Base-by-base conservation (phyloP, 2,113 vertebrate species). In the Eira barbara region DNA sequence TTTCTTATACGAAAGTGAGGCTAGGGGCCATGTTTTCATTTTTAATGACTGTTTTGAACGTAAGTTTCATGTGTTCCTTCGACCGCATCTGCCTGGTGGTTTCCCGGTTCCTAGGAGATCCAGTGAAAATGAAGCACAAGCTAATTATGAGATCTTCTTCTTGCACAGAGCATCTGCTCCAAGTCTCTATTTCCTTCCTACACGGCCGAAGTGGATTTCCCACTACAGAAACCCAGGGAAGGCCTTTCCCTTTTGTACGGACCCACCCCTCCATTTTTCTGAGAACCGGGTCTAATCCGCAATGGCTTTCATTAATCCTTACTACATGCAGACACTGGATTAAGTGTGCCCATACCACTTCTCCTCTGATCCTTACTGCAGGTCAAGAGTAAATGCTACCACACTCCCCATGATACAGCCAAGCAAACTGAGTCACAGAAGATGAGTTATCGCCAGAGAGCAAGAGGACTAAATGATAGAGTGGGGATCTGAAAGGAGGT, bases 271-370 rank as follows among this genome's bases (percentile, higher is more conserved):
- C 52, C 7, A 9, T 36, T 82, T 34, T 73, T 67, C 74, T 6
- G 80, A 95, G 47, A 45, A 1, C 25, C 69, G 23, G 2, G 2
- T n/a, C 52, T 8, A 7, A 34, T 15, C 15, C 2, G 8, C 11
- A 20, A 2, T 0, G 0, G 13, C 25, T 52, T 49, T 67, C 42
- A 17, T 2, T 21, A 36, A 29, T 36, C 27, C 59, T 78, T 47
- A 18, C 3, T n/a, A 1, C 0, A 0, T 1, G 3, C 12, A 18
- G 49, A 2, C 4, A 1, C 4, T 1, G 15, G 36, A 55, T 31
- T 39, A n/a, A 23, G 13, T 2, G 12, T 8, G 1, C 8, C 34
- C 4, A 1, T 0, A 11, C 31, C 18, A 29, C 73, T 31, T 21
- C 1, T 11, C 3, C 23, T 73, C 67, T 73, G 1, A 42, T 29